Base-by-base conservation (phyloP, 1,140 invertebrate genomes). In the Choristoneura fumiferana region DNA sequence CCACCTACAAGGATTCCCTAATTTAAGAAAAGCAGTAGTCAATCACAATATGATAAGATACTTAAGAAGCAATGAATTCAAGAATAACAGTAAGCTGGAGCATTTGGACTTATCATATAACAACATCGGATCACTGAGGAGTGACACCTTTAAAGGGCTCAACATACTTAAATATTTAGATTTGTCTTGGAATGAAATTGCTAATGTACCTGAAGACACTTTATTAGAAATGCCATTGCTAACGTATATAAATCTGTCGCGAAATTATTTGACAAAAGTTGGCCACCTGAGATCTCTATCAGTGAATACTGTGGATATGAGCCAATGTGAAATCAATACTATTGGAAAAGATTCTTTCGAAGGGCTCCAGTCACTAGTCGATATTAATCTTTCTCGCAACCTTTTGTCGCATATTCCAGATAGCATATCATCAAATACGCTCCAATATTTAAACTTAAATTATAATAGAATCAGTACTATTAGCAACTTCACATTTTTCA, bases 181-280 rank as follows among this genome's bases (percentile, higher is more conserved):
- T 76, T 76, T 94, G 54, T 94, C 94, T 0, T 91, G 90, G 76
- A 95, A 95, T 70, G 90, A 91, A 63, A 92, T 95, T 54, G 87
- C 84, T 0, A 63, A 71, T 1, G 64, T 94, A 57, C 89, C 91
- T 38, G 81, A 86, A 60, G 90, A 92, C 18, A 83, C 89, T 18
- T 85, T 94, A 34, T 65, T 77, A 9, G 84, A 90, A 63, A 92
- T 92, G 76, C 88, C 91, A 12, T 89, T 87, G 9, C 63, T 94
- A 10, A 90, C 81, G 1, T 89, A 84, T 60, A 73, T 95, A 0
- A 91, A 92, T 69, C 68, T 95, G 33, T 92, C 90, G 69, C 91
- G 92, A 64, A 95, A 95, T 72, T 92, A 93, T 67, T 68, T 95
- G 1, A 91, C 89, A 0, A 91, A 79, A 67, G 75, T 93, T 17